Base-by-base conservation (phyloP, 2,888 invertebrate species). In the Drosophila prostipennis region DNA sequence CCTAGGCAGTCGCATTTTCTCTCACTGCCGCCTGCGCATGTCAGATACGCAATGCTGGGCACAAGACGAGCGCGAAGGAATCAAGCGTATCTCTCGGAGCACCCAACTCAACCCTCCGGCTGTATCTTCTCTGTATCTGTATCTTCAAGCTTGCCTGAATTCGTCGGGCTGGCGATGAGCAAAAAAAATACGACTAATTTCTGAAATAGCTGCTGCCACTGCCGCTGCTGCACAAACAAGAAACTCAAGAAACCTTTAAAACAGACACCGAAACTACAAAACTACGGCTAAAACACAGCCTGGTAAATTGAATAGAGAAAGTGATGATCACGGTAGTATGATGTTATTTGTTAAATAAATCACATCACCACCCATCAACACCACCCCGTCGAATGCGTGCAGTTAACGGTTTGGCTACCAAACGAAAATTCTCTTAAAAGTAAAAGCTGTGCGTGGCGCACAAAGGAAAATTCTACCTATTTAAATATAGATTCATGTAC, bases 31-130 rank as follows among this genome's bases (percentile, higher is more conserved):
- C 32, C 42, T 52, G 63, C 74, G 64, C 81, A 69, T 72, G 75
- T 87, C 81, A 85, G 82, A 82, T 82, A 82, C 82, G 82, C 82
- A 82, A 63, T 81, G 87, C 57, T 82, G 82, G 86, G 70, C 85
- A 82, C 82, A 81, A 84, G 70, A 80, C 84, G 65, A 48, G 67
- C 76, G 74, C 73, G 69, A 73, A 74, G 81, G 81, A 82, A 82
- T 82, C 87, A 87, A 87, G 57, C 85, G 81, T 84, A 80, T 74
- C 87, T 72, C 58, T 74, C 43, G 46, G 61, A 60, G 64, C 72
- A 55, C 55, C 57, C 29, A 13, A 14, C 56, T 54, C 54, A 40
- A 53, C 64, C 73, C 34, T 60, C 37, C 39, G 36, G 49, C 29
- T 72, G 65, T 61, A 60, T 72, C 42, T 19, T 2, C 10, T 13